These are phyloP conservation scores for Sisor rabdophorus DNA, from an alignment of 2,113 vertebrate genomes.

Conservation along the genomic window DNA sequence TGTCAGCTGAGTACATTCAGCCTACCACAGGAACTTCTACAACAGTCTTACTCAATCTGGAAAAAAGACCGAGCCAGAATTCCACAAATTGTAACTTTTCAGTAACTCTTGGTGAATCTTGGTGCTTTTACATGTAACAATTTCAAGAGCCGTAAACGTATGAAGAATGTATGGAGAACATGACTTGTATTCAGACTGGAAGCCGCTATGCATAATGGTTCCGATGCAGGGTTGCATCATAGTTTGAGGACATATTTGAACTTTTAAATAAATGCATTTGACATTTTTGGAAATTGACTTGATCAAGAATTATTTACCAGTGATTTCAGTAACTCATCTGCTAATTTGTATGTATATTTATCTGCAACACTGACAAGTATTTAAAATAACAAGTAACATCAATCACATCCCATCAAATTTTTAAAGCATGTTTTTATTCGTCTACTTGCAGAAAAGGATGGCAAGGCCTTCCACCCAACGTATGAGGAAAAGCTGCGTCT, in stretches of 20 bases:
- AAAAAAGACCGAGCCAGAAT: too few relatives aligned
- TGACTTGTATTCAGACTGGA: too few relatives aligned
- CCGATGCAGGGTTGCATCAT: neutral
- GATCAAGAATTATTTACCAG: neutral
- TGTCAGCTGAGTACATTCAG: too few relatives aligned
- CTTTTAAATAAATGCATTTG: neutral
- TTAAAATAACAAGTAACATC: neutral
- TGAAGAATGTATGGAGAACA: neutral
- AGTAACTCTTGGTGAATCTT: too few relatives aligned
- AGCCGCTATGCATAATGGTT: neutral
- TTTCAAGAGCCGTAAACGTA: too few relatives aligned
- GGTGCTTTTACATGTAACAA: neutral
- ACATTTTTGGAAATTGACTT: neutral
- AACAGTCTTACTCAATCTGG: too few relatives aligned
- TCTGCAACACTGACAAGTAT: neutral
- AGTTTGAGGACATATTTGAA: neutral
- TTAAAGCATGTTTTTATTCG: neutral
- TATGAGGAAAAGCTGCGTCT: slow-evolving; percentile 96
- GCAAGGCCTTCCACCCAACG: slow-evolving; percentile 96
- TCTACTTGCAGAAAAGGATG: slow-evolving; percentile 84
- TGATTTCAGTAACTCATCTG: neutral
- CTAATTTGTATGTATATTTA: neutral
- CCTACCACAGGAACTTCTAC: too few relatives aligned
- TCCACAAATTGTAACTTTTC: too few relatives aligned
- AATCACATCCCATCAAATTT: neutral